Base-by-base conservation (phyloP, 1,140 invertebrate species). In the Drosophila setifemur region DNA sequence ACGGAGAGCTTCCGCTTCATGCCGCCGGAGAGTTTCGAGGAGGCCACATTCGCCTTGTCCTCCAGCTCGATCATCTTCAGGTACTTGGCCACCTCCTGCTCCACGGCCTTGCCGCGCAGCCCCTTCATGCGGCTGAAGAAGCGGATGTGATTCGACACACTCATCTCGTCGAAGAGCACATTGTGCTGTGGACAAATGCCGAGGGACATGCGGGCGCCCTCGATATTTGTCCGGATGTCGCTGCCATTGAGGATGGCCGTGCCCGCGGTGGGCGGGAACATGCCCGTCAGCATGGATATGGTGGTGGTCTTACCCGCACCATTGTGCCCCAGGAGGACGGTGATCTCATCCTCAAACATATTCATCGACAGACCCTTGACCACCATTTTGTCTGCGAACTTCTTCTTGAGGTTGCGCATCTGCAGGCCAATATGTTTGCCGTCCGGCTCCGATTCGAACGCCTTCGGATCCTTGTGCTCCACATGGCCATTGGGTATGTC, bases 161-260 rank as follows among this genome's bases (percentile, higher is more conserved):
- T 98, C 37, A 99, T 91, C 73, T 96, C 95, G 49, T 96, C 94
- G 89, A 99, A 98, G 0, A 99, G 92, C 57, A 99, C 95, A 90
- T 99, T 97, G 89, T 98, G 96, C 90, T 99, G 98, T 6, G 98
- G 98, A 91, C 98, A 99, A 4, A 97, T 91, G 4, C 97, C 96
- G 1, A 98, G 91, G 55, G 94, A 95, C 26, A 92, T 90, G 14
- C 96, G 92, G 1, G 96, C 95, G 57, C 89, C 86, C 11, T 89
- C 88, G 67, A 93, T 92, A 42, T 94, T 91, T 4, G 90, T 92
- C 12, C 91, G 88, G 19, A 96, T 94, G 88, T 95, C 94, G 81
- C 92, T 92, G 29, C 94, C 94, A 81, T 94, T 93, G 1, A 96
- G 91, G 2, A 92, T 77, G 3, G 95, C 95, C 11, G 93, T 94